Percentiles rank a stretch among this genome's conserved stretches.
Evolutionary conservation across 2,797 vertebrate genomes (phyloP).

Genomic region (Hemibagrus guttatus): DNA sequence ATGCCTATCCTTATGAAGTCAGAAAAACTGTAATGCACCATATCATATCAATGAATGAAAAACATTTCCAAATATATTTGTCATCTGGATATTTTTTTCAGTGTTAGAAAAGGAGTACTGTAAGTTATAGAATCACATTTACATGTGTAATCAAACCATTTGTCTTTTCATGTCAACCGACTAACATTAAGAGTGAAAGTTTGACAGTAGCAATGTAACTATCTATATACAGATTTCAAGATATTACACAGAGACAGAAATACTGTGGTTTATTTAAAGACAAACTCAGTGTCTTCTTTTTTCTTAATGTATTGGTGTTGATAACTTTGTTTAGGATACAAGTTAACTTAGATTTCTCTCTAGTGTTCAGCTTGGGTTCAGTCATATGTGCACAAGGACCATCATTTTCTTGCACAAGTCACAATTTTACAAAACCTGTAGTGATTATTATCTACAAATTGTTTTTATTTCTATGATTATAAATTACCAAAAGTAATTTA

Average conservation of each 20-base stretch:
- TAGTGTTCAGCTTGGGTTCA: conserved; percentile 1
- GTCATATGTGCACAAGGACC: background rate
- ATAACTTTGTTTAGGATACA: background rate
- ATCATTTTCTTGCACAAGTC: background rate
- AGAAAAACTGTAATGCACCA: conserved; percentile 4
- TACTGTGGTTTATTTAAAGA: background rate
- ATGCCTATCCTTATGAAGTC: conserved; percentile 23
- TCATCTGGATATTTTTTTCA: background rate
- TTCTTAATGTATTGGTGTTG: background rate
- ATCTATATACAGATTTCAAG: background rate
- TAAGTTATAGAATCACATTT: background rate
- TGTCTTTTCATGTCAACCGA: background rate
- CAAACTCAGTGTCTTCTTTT: background rate
- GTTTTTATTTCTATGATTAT: background rate
- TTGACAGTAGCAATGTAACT: background rate
- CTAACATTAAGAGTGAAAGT: background rate
- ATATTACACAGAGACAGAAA: background rate
- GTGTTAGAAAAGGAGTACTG: background rate
- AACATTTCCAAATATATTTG: background rate
- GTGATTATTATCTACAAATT: background rate
- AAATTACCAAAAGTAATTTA: background rate
- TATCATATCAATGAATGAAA: background rate
- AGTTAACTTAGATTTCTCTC: conserved; percentile 1
- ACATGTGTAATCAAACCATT: background rate
- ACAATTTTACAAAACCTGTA: background rate